Evolutionary conservation across 2,797 vertebrate species (phyloP).

Genomic region (Numenius phaeopus): DNA sequence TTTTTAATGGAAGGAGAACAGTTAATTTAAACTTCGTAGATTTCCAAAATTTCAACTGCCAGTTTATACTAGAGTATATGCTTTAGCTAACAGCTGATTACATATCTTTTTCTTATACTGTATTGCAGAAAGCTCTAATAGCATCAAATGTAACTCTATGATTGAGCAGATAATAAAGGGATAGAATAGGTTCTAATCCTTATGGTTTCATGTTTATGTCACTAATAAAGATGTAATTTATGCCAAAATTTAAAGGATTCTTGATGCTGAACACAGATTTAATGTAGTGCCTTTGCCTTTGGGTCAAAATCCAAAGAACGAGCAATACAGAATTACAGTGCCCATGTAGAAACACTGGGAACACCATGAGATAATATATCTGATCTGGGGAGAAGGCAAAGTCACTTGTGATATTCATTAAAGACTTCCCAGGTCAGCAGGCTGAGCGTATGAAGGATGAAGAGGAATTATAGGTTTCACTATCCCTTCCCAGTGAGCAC

Average conservation of each 20-base stretch:
- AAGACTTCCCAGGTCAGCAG: background rate
- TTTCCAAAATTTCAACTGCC: background rate
- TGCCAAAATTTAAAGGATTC: background rate
- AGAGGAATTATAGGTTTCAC: background rate
- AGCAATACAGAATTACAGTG: background rate
- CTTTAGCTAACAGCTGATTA: background rate
- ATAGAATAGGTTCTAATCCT: background rate
- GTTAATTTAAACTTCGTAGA: background rate
- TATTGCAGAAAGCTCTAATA: background rate
- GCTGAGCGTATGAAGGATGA: background rate
- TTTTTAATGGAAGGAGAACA: background rate
- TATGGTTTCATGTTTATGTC: background rate
- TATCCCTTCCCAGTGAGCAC: background rate
- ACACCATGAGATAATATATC: background rate
- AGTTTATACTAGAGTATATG: background rate
- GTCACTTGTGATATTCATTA: background rate
- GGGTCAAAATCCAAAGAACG: background rate
- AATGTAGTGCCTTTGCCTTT: background rate
- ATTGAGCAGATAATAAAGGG: slow-evolving; percentile 18
- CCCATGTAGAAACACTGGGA: background rate
- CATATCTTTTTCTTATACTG: background rate
- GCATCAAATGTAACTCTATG: background rate
- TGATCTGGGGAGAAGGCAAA: background rate
- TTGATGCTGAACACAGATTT: background rate
- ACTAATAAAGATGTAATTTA: background rate